Evolutionary conservation across 2,888 invertebrate species (phyloP).

Genomic region (Chymomyza procnemis): DNA sequence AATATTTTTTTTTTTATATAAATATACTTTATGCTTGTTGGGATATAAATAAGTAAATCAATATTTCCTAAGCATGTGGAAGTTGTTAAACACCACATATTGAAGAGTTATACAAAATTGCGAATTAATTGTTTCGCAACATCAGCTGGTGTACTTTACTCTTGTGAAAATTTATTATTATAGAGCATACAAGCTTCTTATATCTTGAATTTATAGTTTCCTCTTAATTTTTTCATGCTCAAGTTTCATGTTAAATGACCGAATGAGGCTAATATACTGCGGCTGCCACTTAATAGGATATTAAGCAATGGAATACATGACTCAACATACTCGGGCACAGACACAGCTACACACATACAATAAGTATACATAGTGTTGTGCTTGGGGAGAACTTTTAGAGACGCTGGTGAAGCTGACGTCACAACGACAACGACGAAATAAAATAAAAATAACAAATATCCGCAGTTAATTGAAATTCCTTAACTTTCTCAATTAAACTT

Average conservation of each 20-base stretch:
- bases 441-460: slow-evolving; percentile 75
- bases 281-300: slow-evolving; percentile 53
- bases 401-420: slow-evolving; percentile 17
- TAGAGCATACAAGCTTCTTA: not conserved
- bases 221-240: not conserved
- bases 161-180: no score
- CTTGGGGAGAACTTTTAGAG: not conserved
- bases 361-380: not conserved
- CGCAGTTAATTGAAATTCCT: slow-evolving; percentile 78
- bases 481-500: slow-evolving; percentile 79
- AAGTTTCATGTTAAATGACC: slow-evolving; percentile 39
- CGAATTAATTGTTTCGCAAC: no score
- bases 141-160: no score
- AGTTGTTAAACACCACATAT: no score
- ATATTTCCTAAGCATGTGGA: no score
- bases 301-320: slow-evolving; percentile 61
- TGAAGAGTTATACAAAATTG: no score
- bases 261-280: slow-evolving; percentile 55
- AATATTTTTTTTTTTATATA: no score
- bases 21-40: no score
- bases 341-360: no score
- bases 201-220: not conserved
- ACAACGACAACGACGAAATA: slow-evolving; percentile 13
- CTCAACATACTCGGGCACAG: slow-evolving; percentile 43
- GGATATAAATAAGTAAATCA: no score